phyloP scores from a whole-genome alignment of 2,113 vertebrate genomes.

The Candoia aspera region DNA sequence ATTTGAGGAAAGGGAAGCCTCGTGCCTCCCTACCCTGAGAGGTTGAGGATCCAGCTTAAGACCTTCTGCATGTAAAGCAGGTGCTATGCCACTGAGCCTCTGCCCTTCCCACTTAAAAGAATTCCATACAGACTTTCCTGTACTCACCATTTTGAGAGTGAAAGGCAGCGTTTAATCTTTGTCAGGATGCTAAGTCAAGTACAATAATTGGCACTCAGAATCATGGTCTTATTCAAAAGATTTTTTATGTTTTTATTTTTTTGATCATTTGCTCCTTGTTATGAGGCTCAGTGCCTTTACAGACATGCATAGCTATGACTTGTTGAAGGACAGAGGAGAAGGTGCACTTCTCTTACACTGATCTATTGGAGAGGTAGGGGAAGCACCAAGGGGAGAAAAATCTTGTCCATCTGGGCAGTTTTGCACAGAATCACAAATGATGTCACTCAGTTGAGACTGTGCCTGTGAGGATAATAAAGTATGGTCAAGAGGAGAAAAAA shows the following conservation, averaged over 20 bases:
- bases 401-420: neutral
- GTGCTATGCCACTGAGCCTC: too few relatives aligned
- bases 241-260: neutral
- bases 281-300: neutral
- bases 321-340: neutral
- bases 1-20: too few relatives aligned
- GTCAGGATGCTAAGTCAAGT: neutral
- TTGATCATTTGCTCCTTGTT: neutral
- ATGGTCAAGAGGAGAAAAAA: neutral
- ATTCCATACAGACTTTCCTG: neutral
- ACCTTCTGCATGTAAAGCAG: too few relatives aligned
- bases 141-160: neutral
- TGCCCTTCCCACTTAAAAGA: too few relatives aligned
- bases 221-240: neutral
- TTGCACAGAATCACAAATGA: neutral
- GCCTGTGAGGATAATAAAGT: neutral
- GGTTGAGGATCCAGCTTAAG: too few relatives aligned
- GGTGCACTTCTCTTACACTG: neutral
- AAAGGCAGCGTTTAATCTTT: neutral
- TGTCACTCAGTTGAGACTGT: neutral
- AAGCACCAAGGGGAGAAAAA: neutral
- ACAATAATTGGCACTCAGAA: neutral
- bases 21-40: too few relatives aligned
- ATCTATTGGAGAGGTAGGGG: neutral
- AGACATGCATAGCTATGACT: neutral